Base-by-base conservation (phyloP, 2,888 invertebrate genomes). In the Orchesella flavescens region DNA sequence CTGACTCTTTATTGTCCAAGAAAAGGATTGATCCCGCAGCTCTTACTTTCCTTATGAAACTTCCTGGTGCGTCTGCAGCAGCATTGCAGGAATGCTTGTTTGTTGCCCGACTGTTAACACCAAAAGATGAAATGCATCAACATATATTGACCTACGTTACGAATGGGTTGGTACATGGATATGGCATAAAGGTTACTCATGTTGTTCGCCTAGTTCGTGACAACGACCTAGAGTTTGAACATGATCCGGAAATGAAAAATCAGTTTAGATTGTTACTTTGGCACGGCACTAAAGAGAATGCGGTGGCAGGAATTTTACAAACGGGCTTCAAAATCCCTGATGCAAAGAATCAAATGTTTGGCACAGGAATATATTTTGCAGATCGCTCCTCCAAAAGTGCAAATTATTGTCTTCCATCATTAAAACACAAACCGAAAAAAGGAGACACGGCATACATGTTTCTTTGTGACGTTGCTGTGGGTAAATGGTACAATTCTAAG, bases 391-490 rank as follows among this genome's bases (percentile, higher is more conserved):
- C 65, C 0, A 75, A 75, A 34, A 53, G 49, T 24, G 65, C 55
- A 3, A 12, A 63, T 0, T 72, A 80, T 24, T 17, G 63, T 13
- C n/a, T 19, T 4, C n/a, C n/a, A n/a, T n/a, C n/a, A n/a, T n/a
- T n/a, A n/a, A n/a, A 46, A 5, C 1, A 53, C 61, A 0, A 23
- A 7, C 0, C 34, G 17, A n/a, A n/a, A n/a, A n/a, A n/a, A 13
- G 61, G 68, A 0, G 3, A 23, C 2, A 15, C 5, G 1, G 78
- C 74, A 1, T 75, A 75, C 66, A 17, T 85, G 21, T 75, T 85
- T 21, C 19, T 85, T 0, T 85, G 85, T 21, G 85, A 85, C 13
- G 85, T 85, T 5, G 24, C 57, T 13, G 12, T 85, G 21, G 85
- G 85, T 3, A 53, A 10, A 4, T 21, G 24, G 61, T 84, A 84